These are phyloP conservation scores for Anguilla japonica DNA, from an alignment of 2,113 vertebrate genomes.

Conservation along the genomic window DNA sequence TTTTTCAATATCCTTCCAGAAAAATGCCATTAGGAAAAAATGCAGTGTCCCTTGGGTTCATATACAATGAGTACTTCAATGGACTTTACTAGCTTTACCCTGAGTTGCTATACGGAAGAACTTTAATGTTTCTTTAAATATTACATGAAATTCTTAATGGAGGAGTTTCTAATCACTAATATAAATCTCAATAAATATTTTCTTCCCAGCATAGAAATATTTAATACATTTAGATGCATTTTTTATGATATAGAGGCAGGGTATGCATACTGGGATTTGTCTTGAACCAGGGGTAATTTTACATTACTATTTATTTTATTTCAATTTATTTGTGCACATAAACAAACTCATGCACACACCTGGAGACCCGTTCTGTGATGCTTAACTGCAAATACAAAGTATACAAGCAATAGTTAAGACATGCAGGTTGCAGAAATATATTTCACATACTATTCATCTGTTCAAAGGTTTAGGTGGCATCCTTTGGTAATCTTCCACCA, in stretches of 20 bases:
- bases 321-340: too few species aligned
- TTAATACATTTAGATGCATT: not conserved
- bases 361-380: too few species aligned
- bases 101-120: not conserved
- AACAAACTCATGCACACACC: too few species aligned
- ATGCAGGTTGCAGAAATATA: not conserved
- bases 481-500: not conserved
- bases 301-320: too few species aligned
- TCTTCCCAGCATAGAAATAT: not conserved
- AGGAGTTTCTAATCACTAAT: not conserved
- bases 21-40: not conserved
- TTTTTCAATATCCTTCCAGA: not conserved
- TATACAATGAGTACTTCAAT: not conserved
- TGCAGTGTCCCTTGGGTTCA: not conserved
- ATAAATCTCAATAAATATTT: not conserved
- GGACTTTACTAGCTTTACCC: not conserved
- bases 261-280: not conserved
- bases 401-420: too few species aligned
- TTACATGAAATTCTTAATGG: not conserved
- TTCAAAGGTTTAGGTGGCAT: not conserved
- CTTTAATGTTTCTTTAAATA: slow-evolving; percentile 3
- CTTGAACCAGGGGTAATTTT: not conserved
- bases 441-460: not conserved
- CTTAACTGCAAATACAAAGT: too few species aligned
- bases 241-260: not conserved